Evolutionary conservation across 2,888 invertebrate genomes (phyloP), one percentile per base, ranked within the genome.

Genomic region (Pollenia amentaria): DNA sequence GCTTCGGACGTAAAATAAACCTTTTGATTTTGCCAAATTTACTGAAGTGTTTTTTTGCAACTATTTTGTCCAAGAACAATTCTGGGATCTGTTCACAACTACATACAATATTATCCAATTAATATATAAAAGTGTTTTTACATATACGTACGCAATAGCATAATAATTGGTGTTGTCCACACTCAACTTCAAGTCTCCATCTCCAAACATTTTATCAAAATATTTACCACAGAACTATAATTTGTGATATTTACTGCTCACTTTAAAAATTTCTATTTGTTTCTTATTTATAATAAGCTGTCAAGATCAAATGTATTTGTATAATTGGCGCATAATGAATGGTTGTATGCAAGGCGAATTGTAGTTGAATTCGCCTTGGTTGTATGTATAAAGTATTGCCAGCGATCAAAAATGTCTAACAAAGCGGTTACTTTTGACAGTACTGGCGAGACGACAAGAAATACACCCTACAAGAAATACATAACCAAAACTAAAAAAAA

Each of bases 1-100:
- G 95, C 82, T 95, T 95, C 0, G 95, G 95, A 70, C 95, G 95
- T 73, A 96, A 93, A 51, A 95, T 94, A 70, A 97, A 95, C 87
- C 95, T 95, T 14, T 94, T 94, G 3, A 97, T 95, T 55, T 94
- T 94, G 0, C 97, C 97, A 94, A 95, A 97, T 90, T 95, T 95
- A 21, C 95, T 94, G 86, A 97, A 97, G 91, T 96, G 95, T 80
- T 95, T 94, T 89, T 95, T 95, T 0, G 96, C 95, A 1, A 95
- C 91, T 70, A 94, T 91, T 90, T 94, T 95, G 88, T 96, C 95
- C 75, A 96, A 94, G 77, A 96, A 94, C 10, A 94, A 92, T 44
- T 95, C 95, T 0, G 96, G 96, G 64, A 96, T 95, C 90, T 95
- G 94, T 46, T 94, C 93, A 90, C 96, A 96, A 51, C 95, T 95